A percentile compares a stretch with the other conserved stretches of the same genome.
Conservation (phyloP, 1,140 invertebrate species). For the Lepidurus arcticus region DNA sequence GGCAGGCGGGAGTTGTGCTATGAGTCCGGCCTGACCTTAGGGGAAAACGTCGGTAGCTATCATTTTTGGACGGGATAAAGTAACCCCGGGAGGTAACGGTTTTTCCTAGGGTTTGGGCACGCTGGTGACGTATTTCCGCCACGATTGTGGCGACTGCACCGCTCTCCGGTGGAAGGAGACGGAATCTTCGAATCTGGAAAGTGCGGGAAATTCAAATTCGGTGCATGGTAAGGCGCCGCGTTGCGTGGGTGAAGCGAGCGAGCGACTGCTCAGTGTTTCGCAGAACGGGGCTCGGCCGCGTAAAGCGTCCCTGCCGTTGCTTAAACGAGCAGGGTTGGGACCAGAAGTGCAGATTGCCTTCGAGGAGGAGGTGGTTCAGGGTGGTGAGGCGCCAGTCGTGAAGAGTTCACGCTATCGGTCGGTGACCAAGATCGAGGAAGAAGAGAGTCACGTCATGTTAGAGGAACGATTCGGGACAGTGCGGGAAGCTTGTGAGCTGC, state of each 20-base stretch:
- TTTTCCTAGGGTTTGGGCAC: not conserved
- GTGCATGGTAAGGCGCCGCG: not conserved
- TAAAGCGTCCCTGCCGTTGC: slow-evolving; percentile 30
- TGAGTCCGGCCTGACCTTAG: too few species aligned
- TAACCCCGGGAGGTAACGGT: not conserved
- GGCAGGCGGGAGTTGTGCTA: too few species aligned
- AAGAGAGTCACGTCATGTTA: not conserved
- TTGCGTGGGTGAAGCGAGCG: not conserved
- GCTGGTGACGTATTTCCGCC: not conserved
- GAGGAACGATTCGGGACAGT: slow-evolving; percentile 4
- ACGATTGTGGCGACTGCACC: not conserved
- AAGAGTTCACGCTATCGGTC: not conserved
- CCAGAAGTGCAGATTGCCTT: slow-evolving; percentile 34
- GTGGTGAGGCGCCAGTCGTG: not conserved
- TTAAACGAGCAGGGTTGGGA: slow-evolving; percentile 34
- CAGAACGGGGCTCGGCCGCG: not conserved
- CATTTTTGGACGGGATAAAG: too few species aligned
- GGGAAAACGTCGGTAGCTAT: too few species aligned
- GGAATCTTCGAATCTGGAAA: not conserved
- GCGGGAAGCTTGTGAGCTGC: not conserved
- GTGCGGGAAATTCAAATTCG: not conserved
- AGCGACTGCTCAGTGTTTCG: not conserved
- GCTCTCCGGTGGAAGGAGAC: not conserved
- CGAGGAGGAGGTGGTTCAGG: not conserved
- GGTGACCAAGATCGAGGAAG: not conserved